A percentile compares a stretch with the other conserved stretches of the same genome.
Conservation (phyloP, 2,797 vertebrate genomes). For the Gymnoscopelus microlampas region DNA sequence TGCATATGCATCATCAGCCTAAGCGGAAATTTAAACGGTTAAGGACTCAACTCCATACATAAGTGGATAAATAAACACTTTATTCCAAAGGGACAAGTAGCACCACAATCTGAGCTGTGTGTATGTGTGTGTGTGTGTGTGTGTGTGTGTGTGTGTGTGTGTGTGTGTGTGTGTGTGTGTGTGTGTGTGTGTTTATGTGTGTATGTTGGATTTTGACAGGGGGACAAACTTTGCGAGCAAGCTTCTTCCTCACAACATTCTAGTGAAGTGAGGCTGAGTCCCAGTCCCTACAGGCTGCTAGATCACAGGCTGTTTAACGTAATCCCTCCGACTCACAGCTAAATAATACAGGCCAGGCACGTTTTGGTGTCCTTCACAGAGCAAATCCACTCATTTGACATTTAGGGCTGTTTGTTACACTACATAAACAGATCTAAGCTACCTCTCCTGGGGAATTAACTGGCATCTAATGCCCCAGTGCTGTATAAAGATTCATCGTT, state of each 20-base stretch:
- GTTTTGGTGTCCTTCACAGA: slow-evolving; percentile 79
- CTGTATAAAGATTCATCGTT: slow-evolving; percentile 54
- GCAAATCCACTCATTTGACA: slow-evolving; percentile 77
- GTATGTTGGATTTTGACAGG: slow-evolving; percentile 41
- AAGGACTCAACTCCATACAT: slow-evolving; percentile 76
- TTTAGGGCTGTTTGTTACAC: slow-evolving; percentile 78
- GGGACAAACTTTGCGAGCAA: slow-evolving; percentile 66
- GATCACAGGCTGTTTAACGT: slow-evolving; percentile 85
- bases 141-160: slow-evolving; percentile 35
- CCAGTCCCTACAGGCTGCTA: slow-evolving; percentile 76
- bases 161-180: slow-evolving; percentile 13
- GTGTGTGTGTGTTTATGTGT: slow-evolving; percentile 18
- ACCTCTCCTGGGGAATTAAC: slow-evolving; percentile 59
- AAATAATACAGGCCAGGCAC: slow-evolving; percentile 75
- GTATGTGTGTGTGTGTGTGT: slow-evolving; percentile 21
- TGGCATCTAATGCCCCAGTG: slow-evolving; percentile 46
- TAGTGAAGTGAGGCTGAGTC: slow-evolving; percentile 68
- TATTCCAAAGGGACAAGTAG: slow-evolving; percentile 68
- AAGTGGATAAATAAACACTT: slow-evolving; percentile 78
- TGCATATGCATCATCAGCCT: slow-evolving; percentile 66
- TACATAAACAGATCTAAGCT: slow-evolving; percentile 65
- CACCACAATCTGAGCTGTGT: slow-evolving; percentile 58
- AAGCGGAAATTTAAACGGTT: slow-evolving; percentile 79
- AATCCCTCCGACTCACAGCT: slow-evolving; percentile 79
- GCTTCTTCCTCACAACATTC: slow-evolving; percentile 65